Percentiles rank a stretch among this genome's conserved stretches.
Conservation (phyloP, 2,888 invertebrate species). For the Lepidonotus clava region DNA sequence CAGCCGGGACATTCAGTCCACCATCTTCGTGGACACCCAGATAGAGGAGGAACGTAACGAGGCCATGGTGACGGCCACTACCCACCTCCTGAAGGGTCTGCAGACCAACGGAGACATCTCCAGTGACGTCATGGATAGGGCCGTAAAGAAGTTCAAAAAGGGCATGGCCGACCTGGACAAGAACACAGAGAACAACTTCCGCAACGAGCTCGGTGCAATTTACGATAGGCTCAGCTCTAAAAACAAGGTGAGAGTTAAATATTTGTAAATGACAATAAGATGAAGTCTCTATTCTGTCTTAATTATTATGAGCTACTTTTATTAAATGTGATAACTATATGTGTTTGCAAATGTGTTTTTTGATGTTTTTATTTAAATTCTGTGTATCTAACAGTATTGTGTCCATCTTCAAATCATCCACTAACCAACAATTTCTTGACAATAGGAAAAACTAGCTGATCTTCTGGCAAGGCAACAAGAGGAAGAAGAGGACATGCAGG, state of each 20-base stretch:
- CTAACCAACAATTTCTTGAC: no score
- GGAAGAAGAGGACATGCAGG: slow-evolving; percentile 62
- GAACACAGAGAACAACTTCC: slow-evolving; percentile 56
- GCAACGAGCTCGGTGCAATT: slow-evolving; percentile 69
- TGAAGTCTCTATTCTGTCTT: background rate
- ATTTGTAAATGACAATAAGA: background rate
- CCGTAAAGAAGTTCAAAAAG: slow-evolving; percentile 62
- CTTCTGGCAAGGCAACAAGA: slow-evolving; percentile 64
- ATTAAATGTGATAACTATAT: background rate
- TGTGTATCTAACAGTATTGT: no score
- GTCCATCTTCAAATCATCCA: no score
- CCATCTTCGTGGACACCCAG: slow-evolving; percentile 74
- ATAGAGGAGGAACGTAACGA: slow-evolving; percentile 76
- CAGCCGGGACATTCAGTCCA: slow-evolving; percentile 74
- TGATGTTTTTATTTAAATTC: background rate
- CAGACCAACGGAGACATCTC: slow-evolving; percentile 74
- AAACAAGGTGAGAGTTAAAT: slow-evolving; percentile 71
- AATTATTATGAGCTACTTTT: background rate
- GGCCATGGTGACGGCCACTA: slow-evolving; percentile 69
- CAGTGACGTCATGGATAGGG: slow-evolving; percentile 68
- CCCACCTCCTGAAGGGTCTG: slow-evolving; percentile 70
- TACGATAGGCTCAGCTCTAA: slow-evolving; percentile 73
- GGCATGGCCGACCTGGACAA: slow-evolving; percentile 69
- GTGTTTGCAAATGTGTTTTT: background rate
- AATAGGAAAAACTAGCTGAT: slow-evolving; percentile 64